Evolutionary conservation across 2,888 invertebrate species (phyloP).

Genomic region (Cacoxenus indagator): DNA sequence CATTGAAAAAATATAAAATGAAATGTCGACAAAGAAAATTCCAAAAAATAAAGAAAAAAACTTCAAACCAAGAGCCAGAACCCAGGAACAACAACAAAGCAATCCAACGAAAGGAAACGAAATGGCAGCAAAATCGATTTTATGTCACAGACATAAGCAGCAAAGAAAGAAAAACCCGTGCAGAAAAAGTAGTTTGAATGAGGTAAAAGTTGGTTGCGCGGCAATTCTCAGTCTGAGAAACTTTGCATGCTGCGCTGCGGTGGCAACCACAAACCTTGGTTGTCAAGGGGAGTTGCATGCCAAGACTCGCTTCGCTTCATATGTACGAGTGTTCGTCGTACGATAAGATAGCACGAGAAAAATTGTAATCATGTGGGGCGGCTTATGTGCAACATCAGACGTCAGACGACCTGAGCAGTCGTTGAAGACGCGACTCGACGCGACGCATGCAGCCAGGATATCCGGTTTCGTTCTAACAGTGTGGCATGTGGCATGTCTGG

Average conservation of each 20-base stretch:
- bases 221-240: constrained; percentile 31
- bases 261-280: not conserved
- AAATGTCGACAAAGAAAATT: not conserved
- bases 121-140: constrained; percentile 53
- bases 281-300: not conserved
- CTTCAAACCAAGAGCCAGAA: constrained; percentile 15
- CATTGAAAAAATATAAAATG: not conserved
- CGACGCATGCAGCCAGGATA: constrained; percentile 45
- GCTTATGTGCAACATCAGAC: not conserved
- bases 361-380: not conserved
- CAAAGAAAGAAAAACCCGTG: constrained; percentile 25
- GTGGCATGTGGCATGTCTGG: too few relatives aligned
- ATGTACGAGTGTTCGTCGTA: not conserved
- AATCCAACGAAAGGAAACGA: constrained; percentile 11
- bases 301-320: not conserved
- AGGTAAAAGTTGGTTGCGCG: constrained; percentile 48
- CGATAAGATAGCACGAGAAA: not conserved
- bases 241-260: constrained; percentile 53
- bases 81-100: not conserved
- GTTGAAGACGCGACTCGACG: constrained; percentile 35
- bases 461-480: constrained; percentile 38
- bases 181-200: constrained; percentile 19
- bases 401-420: constrained; percentile 26
- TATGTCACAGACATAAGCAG: constrained; percentile 50
- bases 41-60: constrained; percentile 1